Conservation (phyloP, 2,113 vertebrate species). For the Otus sunia region DNA sequence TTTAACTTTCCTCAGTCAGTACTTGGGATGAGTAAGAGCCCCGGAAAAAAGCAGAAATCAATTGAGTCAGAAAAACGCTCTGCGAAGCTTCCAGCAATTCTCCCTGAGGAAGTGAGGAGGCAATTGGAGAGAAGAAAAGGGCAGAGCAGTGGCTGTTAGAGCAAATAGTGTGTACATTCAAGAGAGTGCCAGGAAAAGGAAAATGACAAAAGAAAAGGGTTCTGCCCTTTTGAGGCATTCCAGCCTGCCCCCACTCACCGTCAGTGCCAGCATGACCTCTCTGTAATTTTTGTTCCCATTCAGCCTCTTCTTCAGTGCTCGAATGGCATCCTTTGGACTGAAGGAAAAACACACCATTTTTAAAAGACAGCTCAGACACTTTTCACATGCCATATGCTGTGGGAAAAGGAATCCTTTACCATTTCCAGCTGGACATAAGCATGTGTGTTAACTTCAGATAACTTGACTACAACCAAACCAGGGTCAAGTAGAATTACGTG, state of each 20-base stretch:
- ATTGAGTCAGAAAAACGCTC: neutral
- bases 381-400: neutral
- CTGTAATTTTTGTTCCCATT: constrained; percentile 96
- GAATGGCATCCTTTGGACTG: constrained; percentile 96
- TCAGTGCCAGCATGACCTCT: constrained; percentile 96
- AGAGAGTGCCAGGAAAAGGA: constrained; percentile 19
- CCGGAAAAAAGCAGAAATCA: neutral
- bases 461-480: neutral
- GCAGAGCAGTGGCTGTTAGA: constrained; percentile 17
- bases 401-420: neutral
- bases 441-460: neutral
- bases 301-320: constrained; percentile 94
- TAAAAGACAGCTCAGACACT: neutral
- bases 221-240: constrained; percentile 19
- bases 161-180: neutral
- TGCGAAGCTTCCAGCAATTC: constrained; percentile 28
- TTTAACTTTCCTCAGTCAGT: neutral
- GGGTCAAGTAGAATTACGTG: neutral
- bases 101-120: constrained; percentile 7
- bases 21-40: neutral
- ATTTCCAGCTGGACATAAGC: neutral
- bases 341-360: constrained; percentile 18
- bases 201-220: neutral
- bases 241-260: constrained; percentile 78
- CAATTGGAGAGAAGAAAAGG: constrained; percentile 34